Evolutionary conservation across 2,888 invertebrate species (phyloP).

Genomic region (Drosophila rubida): DNA sequence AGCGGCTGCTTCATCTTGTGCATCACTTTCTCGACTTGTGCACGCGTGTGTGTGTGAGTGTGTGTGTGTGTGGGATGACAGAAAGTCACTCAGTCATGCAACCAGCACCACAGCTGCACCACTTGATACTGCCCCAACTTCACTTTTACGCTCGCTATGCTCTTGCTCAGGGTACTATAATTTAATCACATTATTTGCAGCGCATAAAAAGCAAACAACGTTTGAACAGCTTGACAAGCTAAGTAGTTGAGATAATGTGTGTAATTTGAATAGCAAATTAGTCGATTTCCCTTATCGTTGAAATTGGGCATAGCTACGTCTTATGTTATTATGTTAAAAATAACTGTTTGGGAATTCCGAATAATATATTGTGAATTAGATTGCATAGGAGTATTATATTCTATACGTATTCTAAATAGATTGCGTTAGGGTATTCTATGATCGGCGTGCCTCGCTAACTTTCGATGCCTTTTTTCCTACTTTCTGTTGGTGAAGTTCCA

Average conservation of each 20-base stretch:
- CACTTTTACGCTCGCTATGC: neutral
- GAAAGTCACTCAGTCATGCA: conserved; percentile 76
- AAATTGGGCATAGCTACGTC: no score
- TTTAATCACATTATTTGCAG: neutral
- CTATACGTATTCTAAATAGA: no score
- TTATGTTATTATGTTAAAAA: no score
- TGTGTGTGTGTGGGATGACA: conserved; percentile 46
- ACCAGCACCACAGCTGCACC: conserved; percentile 56
- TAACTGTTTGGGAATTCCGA: no score
- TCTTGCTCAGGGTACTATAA: neutral
- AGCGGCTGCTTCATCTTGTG: conserved; percentile 7
- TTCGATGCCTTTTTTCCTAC: no score
- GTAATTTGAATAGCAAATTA: no score
- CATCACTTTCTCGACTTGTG: conserved; percentile 33
- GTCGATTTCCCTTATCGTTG: no score
- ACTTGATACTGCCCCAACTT: conserved; percentile 46
- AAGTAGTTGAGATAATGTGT: no score
- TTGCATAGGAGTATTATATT: neutral
- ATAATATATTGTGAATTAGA: no score
- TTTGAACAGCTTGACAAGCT: neutral
- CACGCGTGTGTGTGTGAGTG: conserved; percentile 38
- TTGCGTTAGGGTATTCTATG: neutral
- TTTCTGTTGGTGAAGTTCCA: conserved; percentile 6
- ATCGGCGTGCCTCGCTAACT: neutral
- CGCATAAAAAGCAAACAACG: no score